Evolutionary conservation across 2,888 invertebrate genomes (phyloP), one percentile per base, ranked within the genome.

Genomic region (Trachelus stipa): DNA sequence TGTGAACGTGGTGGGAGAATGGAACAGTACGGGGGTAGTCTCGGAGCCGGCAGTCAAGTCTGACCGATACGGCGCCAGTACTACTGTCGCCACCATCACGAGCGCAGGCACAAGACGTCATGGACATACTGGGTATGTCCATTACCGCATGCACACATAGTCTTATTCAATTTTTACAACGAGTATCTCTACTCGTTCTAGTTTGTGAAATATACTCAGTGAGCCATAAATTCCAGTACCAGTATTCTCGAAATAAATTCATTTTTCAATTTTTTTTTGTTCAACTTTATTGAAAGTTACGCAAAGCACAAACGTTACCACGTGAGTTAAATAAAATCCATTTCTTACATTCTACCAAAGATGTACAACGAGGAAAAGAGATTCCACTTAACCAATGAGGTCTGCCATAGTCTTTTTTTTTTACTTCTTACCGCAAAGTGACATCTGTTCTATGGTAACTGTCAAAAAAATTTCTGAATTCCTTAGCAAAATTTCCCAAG

Each of bases 91-190:
- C 90, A 90, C 87, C 90, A 88, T 85, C 89, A 89, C 88, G 90
- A 90, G 88, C 89, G 89, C 90, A 89, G 88, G 88, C 89, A 90
- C 88, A 86, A 88, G 87, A 87, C 84, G 87, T 87, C 89, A 91
- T 91, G 91, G 91, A 91, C 90, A 91, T 91, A 90, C 91, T 91
- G 90, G 91, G 91, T 89, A 89, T 88, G 88, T 87, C 86, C 84
- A 81, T 82, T 85, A 85, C 84, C 84, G 87, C 87, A 87, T 87
- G 85, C 83, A 83, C 81, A 31, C 71, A 33, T 71, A 71, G 12
- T 11, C 31, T 71, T 33, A 71, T n/a, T 34, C 71, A n/a, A 31
- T 34, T 71, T 31, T n/a, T 71, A 2, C 12, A 71, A 56, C 23
- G 23, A 23, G 23, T 9, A 23, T 56, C 23, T 23, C 23, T 23